Evolutionary conservation across 30 jellyfish, hydroid and myxozoan species (phyloP), one percentile per base, ranked within the genome.

Genomic region (Calvadosia cruxmelitensis): DNA sequence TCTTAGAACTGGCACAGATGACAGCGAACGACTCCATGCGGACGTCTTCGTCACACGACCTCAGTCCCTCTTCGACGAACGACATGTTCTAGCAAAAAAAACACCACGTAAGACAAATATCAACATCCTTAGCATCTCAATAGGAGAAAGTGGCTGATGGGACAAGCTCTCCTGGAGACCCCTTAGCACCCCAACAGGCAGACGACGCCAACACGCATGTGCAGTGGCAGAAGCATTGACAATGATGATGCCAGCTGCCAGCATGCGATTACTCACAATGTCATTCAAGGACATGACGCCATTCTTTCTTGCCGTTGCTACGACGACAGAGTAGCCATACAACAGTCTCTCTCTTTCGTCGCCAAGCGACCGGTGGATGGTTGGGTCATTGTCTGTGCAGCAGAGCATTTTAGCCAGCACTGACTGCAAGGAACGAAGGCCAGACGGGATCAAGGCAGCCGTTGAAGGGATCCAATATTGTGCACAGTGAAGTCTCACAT

Each of bases 1-100:
- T 79, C 64, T 85, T 85, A 30, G 77, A 72, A 66, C 75, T 72
- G 81, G 50, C 52, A 64, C 93, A 85, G 36, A 85, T 72, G 53
- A 79, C 76, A 13, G 84, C 29, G 2, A 85, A 53, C 3, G 96
- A 90, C 51, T 81, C 94, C 5, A 80, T 76, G 30, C 96, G 88
- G 27, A 85, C 66, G 33, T 73, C 81, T 49, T 72, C 87, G 48
- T 52, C 74, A 20, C 33, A 27, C 50, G 77, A 82, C 0, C 28
- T 29, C 3, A 77, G 70, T 27, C 82, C 42, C 27, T 73, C 86
- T 7, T 83, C 51, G 12, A 74, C 34, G 1, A 77, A 0, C 27
- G 31, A 52, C 34, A 36, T 29, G 31, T 72, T 76, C 95, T 83
- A 33, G 34, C 36, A 27, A 33, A 62, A 31, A 63, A 0, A 63